Evolutionary conservation across 2,888 invertebrate genomes (phyloP), one percentile per base, ranked within the genome.

Genomic region (Meiosimyza decipiens): DNA sequence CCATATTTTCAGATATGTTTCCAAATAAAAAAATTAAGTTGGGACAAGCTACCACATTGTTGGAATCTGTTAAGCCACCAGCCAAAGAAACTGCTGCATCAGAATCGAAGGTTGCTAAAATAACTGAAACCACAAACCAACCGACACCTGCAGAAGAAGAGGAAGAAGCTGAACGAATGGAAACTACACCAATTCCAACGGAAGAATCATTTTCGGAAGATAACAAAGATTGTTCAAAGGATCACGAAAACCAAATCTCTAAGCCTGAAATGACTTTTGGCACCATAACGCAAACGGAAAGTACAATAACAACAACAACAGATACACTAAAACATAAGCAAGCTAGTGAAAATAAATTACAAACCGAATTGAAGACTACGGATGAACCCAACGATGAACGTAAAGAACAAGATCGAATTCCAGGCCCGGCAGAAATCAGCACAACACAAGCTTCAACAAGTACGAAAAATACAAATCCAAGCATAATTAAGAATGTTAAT

Each of bases 1-100:
- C 33, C 11, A 54, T n/a, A 18, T 7, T 13, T 50, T 9, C 69
- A 83, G 85, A 84, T 74, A 76, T 80, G 73, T 78, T 80, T 64
- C 82, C 80, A 3, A 81, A 79, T 67, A 83, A 80, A 71, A 82
- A 80, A 74, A 78, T 73, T 7, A 80, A 79, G 67, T 77, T 83
- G n/a, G 70, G 54, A 15, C 70, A 70, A 62, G 9, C 47, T 18
- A 6, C 40, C 5, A 13, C 62, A 13, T 18, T 28, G n/a, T 6
- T 40, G 54, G 70, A 62, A 72, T 71, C 7, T 75, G 65, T 60
- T 78, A 79, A 66, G 75, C 77, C 15, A 63, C 75, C 77, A 13
- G 78, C 76, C 50, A 79, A 80, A 64, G 76, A 76, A 50, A 75
- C 72, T 73, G 71, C 74, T 52, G 71, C 54, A 18, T 3, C 59